Conservation (phyloP, 2,888 invertebrate species). For the Timandra comae region DNA sequence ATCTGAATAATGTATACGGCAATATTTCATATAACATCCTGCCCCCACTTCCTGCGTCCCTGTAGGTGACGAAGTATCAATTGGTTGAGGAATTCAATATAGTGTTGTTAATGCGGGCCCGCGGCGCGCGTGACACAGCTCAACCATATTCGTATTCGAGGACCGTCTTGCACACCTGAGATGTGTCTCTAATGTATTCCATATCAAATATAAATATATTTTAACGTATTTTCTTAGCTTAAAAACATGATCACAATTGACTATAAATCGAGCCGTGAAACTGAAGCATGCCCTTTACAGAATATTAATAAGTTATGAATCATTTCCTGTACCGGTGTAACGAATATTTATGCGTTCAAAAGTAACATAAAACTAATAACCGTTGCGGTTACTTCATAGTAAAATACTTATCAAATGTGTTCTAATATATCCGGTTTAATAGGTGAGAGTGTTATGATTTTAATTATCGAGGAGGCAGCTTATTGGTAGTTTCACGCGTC, state of each 20-base stretch:
- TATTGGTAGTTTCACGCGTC: neutral
- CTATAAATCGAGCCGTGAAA: constrained; percentile 18
- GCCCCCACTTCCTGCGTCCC: constrained; percentile 50
- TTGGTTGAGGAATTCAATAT: constrained; percentile 64
- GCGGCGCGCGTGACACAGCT: constrained; percentile 35
- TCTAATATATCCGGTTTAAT: no score
- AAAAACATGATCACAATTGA: constrained; percentile 24
- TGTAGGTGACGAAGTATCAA: constrained; percentile 57
- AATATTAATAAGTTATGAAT: constrained; percentile 19
- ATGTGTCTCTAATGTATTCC: constrained; percentile 35
- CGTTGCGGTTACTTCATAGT: constrained; percentile 6
- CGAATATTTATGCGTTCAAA: constrained; percentile 7
- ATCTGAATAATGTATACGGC: constrained; percentile 14
- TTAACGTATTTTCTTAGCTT: constrained; percentile 31
- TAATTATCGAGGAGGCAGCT: constrained; percentile 1
- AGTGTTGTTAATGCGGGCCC: constrained; percentile 45
- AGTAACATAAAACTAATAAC: constrained; percentile 7
- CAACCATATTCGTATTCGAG: constrained; percentile 42
- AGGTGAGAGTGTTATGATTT: constrained; percentile 4
- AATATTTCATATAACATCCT: constrained; percentile 45
- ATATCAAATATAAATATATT: constrained; percentile 33
- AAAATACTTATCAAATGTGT: constrained; percentile 4
- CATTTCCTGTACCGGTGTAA: constrained; percentile 16
- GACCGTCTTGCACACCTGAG: constrained; percentile 42
- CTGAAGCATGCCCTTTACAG: constrained; percentile 14